Percentiles rank a stretch among this genome's conserved stretches.
Conservation (phyloP, 2,888 invertebrate genomes). For the Cremastobaeus sp. region DNA sequence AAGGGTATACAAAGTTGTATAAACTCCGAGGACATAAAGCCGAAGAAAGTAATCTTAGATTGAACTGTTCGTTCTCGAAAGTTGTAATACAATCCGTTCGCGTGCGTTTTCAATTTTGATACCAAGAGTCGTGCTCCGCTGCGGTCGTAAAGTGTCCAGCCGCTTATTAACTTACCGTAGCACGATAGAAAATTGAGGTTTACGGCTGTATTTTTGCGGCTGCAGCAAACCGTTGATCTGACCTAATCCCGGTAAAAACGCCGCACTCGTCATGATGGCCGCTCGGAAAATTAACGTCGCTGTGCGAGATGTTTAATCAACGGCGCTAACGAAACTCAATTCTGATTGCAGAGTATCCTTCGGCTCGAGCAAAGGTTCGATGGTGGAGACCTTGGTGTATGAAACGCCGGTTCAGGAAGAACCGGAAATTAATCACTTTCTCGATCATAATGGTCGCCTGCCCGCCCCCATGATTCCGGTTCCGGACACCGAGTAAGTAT, state of each 20-base stretch:
- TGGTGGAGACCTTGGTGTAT: slow-evolving; percentile 95
- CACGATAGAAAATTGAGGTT: slow-evolving; percentile 73
- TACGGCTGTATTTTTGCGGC: slow-evolving; percentile 65
- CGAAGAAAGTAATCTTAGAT: slow-evolving; percentile 28
- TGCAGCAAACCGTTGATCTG: slow-evolving; percentile 23
- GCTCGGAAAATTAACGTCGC: background rate
- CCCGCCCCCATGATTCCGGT: slow-evolving; percentile 73
- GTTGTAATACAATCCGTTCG: slow-evolving; percentile 58
- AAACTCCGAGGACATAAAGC: background rate
- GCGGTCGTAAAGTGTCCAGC: slow-evolving; percentile 64
- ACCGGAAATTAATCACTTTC: slow-evolving; percentile 83
- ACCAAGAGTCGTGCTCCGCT: slow-evolving; percentile 63
- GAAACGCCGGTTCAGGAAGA: slow-evolving; percentile 89
- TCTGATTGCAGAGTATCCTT: slow-evolving; percentile 89
- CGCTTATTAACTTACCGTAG: slow-evolving; percentile 63
- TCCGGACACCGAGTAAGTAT: slow-evolving; percentile 77
- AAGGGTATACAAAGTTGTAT: background rate
- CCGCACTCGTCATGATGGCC: slow-evolving; percentile 7
- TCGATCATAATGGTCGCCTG: slow-evolving; percentile 76
- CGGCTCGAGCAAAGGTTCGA: slow-evolving; percentile 95
- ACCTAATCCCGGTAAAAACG: slow-evolving; percentile 26
- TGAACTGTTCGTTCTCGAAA: slow-evolving; percentile 42
- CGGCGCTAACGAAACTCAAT: background rate
- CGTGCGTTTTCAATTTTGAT: slow-evolving; percentile 70
- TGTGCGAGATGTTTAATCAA: too few relatives aligned